Evolutionary conservation across 2,113 vertebrate species (phyloP), one percentile per base, ranked within the genome.

Genomic region (Romanogobio albipinnatus): DNA sequence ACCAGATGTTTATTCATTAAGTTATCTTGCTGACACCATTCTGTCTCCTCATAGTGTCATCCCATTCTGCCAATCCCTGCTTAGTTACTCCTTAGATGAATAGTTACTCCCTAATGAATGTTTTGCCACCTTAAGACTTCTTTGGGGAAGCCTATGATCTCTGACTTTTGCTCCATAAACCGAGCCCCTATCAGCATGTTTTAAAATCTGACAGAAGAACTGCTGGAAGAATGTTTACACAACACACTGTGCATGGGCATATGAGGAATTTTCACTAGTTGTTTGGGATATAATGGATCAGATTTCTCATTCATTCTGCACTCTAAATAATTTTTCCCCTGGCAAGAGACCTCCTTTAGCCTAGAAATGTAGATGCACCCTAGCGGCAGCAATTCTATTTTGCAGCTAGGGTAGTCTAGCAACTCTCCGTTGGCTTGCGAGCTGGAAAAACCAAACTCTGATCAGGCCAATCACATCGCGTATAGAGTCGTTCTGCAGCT

Each of bases 211-310:
- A 26, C 53, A 75, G 36, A n/a, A 74, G 33, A 81, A 49, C 56
- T 75, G 39, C 49, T 7, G 6, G 14, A 29, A n/a, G 15, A 19
- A 6, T 84, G 85, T 84, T 87, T 84, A 86, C 77, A 81, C 79
- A 85, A 82, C 85, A 87, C 84, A 74, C 66, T 15, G 47, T 13
- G 24, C 29, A 56, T 36, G 36, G n/a, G 58, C 36, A 39, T 62
- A 45, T 45, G 58, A 79, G 10, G 19, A 73, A 13, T 73, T 73
- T 47, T 73, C 9, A 45, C 36, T 73, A 70, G 29, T 7, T 70
- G 29, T 70, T 2, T 70, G 3, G 66, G 17, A 43, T 71, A 71
- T 43, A 43, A 43, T 15, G 7, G 26, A 64, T 64, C 62, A 39
- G 8, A 22, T 39, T 39, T 70, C 11, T 64, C 66, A 49, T 62